These are phyloP conservation scores for Zaprionus vittiger DNA, from an alignment of 1,140 invertebrate genomes.

Conservation along the genomic window DNA sequence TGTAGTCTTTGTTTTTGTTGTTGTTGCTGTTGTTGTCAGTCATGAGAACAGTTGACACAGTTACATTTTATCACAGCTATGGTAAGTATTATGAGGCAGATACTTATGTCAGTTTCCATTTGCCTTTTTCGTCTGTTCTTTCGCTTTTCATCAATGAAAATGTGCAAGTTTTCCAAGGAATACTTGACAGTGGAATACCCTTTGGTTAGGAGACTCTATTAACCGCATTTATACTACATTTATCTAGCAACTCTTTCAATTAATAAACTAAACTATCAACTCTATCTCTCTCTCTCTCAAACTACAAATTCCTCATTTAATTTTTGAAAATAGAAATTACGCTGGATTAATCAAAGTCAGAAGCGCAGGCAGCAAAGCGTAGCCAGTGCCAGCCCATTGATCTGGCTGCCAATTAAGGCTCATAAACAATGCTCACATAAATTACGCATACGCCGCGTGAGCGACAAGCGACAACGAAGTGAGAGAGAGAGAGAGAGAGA, in stretches of 20 bases:
- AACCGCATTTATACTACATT: not conserved
- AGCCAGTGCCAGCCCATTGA: slow-evolving; percentile 2
- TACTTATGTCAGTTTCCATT: slow-evolving; percentile 36
- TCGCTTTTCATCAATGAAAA: slow-evolving; percentile 76
- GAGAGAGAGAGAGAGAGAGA: not conserved
- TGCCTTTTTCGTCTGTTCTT: slow-evolving; percentile 40
- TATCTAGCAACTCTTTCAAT: not conserved
- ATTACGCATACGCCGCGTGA: slow-evolving; percentile 72
- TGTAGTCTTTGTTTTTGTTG: slow-evolving; percentile 30
- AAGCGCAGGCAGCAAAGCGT: not conserved
- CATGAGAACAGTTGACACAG: slow-evolving; percentile 62
- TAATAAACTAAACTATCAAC: not conserved
- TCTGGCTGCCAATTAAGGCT: slow-evolving; percentile 11
- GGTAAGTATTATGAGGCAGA: slow-evolving; percentile 51
- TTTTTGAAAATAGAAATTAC: slow-evolving; percentile 16
- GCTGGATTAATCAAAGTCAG: slow-evolving; percentile 6
- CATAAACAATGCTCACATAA: slow-evolving; percentile 24
- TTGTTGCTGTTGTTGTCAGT: slow-evolving; percentile 34
- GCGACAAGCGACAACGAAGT: slow-evolving; percentile 23
- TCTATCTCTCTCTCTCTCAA: not conserved
- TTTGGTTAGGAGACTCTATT: not conserved
- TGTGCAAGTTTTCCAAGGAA: slow-evolving; percentile 27
- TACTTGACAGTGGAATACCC: not conserved
- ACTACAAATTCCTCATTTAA: slow-evolving; percentile 18
- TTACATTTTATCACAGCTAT: slow-evolving; percentile 65